Percentiles rank a stretch among this genome's conserved stretches.
These are phyloP conservation scores for Scrobipalpa costella DNA, from an alignment of 2,888 invertebrate genomes.

Conservation along the genomic window DNA sequence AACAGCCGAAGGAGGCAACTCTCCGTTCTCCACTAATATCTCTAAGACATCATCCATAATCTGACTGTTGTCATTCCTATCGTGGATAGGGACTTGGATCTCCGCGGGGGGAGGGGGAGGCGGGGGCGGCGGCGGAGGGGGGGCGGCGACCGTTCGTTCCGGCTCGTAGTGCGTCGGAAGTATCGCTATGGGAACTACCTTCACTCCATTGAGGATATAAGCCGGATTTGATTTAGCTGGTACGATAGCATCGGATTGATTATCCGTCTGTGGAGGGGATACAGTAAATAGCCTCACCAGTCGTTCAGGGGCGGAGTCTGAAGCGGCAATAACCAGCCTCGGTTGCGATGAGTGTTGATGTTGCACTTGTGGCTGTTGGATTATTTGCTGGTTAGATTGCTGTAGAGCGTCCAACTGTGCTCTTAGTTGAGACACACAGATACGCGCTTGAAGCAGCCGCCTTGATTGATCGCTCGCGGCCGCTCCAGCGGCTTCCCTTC, in stretches of 20 bases:
- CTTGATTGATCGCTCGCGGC: constrained; percentile 73
- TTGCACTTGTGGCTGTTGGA: constrained; percentile 48
- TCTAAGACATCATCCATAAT: constrained; percentile 96
- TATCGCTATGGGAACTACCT: constrained; percentile 75
- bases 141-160: constrained; percentile 55
- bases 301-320: constrained; percentile 54
- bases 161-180: constrained; percentile 72
- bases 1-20: constrained; percentile 93
- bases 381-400: constrained; percentile 48
- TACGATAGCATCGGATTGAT: constrained; percentile 40
- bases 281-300: constrained; percentile 65
- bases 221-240: constrained; percentile 71
- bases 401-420: constrained; percentile 84
- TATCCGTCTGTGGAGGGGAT: constrained; percentile 47
- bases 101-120: constrained; percentile 58
- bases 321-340: constrained; percentile 61
- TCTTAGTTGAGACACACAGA: constrained; percentile 77
- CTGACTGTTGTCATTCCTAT: constrained; percentile 82
- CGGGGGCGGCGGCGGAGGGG: constrained; percentile 58
- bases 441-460: constrained; percentile 83
- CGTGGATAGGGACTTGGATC: constrained; percentile 47
- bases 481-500: constrained; percentile 80
- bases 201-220: constrained; percentile 84
- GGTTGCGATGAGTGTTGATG: constrained; percentile 69
- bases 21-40: constrained; percentile 95